A percentile compares a stretch with the other conserved stretches of the same genome.
phyloP scores from a whole-genome alignment of 2,113 vertebrate genomes.

The Pyxicephalus adspersus region DNA sequence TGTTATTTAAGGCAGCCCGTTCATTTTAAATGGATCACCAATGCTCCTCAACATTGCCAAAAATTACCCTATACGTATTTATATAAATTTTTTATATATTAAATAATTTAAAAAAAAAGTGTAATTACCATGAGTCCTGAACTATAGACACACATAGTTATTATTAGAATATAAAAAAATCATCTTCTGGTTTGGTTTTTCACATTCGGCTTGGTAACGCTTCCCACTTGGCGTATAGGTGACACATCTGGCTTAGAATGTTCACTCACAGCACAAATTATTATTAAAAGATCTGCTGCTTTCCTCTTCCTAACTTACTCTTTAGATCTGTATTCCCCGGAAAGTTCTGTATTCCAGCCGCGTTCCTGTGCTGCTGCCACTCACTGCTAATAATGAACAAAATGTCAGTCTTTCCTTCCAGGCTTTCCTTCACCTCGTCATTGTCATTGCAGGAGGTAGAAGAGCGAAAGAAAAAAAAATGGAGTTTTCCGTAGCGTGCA shows the following conservation, averaged over 20 bases:
- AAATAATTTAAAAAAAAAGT: no score
- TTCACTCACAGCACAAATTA: neutral
- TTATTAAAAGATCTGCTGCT: neutral
- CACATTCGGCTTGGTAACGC: no score
- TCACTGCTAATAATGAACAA: slow-evolving; percentile 48
- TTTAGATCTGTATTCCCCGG: slow-evolving; percentile 30
- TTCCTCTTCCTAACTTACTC: slow-evolving; percentile 35
- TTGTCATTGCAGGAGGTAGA: slow-evolving; percentile 51
- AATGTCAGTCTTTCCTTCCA: slow-evolving; percentile 49
- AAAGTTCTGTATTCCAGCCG: slow-evolving; percentile 24
- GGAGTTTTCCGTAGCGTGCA: neutral
- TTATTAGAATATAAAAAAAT: no score
- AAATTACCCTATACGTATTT: no score
- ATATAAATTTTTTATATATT: no score
- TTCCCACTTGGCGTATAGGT: neutral
- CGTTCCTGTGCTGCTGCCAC: slow-evolving; percentile 14
- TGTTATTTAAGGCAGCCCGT: no score
- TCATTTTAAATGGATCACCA: no score
- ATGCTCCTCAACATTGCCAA: no score
- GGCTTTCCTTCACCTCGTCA: slow-evolving; percentile 37
- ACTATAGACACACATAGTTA: no score
- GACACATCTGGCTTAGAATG: slow-evolving; percentile 6
- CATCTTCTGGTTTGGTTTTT: no score
- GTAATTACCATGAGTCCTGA: no score
- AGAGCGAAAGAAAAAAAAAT: slow-evolving; percentile 31